These are phyloP conservation scores for Siniperca obscura DNA, from an alignment of 2,797 vertebrate species.

Conservation along the genomic window DNA sequence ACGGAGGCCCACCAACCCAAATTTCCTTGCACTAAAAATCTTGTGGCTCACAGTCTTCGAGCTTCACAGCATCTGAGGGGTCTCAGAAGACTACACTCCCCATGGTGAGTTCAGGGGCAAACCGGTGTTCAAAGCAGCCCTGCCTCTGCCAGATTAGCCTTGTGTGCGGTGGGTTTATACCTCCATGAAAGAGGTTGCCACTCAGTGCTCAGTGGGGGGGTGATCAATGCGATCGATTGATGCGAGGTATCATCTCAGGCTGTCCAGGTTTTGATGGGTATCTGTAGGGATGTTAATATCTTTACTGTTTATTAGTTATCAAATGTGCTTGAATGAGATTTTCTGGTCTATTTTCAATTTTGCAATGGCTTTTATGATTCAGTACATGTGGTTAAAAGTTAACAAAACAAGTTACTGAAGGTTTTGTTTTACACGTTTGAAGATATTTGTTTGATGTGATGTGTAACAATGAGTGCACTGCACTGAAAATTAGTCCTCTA, in stretches of 20 bases:
- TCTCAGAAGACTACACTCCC: conserved; percentile 52
- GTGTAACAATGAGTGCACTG: neutral
- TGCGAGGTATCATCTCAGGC: conserved; percentile 10
- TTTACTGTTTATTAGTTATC: conserved; percentile 19
- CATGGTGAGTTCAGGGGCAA: conserved; percentile 42
- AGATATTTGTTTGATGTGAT: neutral
- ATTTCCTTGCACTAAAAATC: conserved; percentile 15
- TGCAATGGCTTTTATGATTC: neutral
- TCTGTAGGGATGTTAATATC: neutral
- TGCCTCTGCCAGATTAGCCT: conserved; percentile 49
- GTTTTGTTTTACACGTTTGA: no score
- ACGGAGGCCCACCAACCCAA: conserved; percentile 10
- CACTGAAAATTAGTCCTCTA: neutral
- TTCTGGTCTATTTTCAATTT: neutral
- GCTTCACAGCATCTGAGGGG: conserved; percentile 25
- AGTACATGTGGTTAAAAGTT: neutral
- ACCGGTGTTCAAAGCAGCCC: conserved; percentile 64
- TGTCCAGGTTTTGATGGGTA: neutral
- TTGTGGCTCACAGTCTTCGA: conserved; percentile 13
- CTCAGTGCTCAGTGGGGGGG: conserved; percentile 48
- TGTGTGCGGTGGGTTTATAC: conserved; percentile 40
- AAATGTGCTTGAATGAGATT: neutral
- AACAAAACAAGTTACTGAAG: neutral
- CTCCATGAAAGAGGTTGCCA: conserved; percentile 60
- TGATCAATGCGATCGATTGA: conserved; percentile 27